Evolutionary conservation across 2,113 vertebrate genomes (phyloP), one percentile per base, ranked within the genome.

Genomic region (Anser brachyrhynchus): DNA sequence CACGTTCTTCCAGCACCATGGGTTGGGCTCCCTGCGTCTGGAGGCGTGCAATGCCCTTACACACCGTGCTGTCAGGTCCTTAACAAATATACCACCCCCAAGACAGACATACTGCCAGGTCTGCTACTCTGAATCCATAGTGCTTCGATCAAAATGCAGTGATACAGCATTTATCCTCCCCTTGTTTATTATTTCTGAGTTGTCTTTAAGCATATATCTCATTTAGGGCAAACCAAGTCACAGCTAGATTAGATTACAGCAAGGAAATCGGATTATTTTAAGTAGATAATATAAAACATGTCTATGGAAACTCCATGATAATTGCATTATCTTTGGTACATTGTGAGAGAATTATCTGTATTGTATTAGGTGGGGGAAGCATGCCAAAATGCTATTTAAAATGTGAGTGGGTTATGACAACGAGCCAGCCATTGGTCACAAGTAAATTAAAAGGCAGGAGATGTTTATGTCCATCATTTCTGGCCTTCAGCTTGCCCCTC

Each of bases 211-310:
- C 90, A 92, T 93, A n/a, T 49, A 72, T 97, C 94, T 97, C 89
- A 70, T 97, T 97, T 96, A 97, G 93, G 89, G 91, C 96, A 90
- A 97, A 87, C 88, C 52, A 72, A 91, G 90, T 90, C 89, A 94
- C 93, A 96, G 90, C 91, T 87, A 90, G 77, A 97, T 97, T 97
- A 97, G 84, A 97, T 97, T 98, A 96, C 31, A 89, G 95, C 73
- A 97, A 92, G 88, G 84, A 97, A 98, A 98, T 93, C 88, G 91
- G 92, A 97, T 98, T 98, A 95, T 97, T 98, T 98, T 92, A 98
- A 98, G 94, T 96, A 98, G 97, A 95, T 97, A 98, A 97, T 96
- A 93, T 92, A 97, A 97, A 98, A 96, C 95, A 95, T 90, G 95
- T 94, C 97, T 97, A 96, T 97, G 94, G 90, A 97, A 98, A 97